phyloP scores from a whole-genome alignment of 1,140 invertebrate genomes.

The Drosophila elegans region DNA sequence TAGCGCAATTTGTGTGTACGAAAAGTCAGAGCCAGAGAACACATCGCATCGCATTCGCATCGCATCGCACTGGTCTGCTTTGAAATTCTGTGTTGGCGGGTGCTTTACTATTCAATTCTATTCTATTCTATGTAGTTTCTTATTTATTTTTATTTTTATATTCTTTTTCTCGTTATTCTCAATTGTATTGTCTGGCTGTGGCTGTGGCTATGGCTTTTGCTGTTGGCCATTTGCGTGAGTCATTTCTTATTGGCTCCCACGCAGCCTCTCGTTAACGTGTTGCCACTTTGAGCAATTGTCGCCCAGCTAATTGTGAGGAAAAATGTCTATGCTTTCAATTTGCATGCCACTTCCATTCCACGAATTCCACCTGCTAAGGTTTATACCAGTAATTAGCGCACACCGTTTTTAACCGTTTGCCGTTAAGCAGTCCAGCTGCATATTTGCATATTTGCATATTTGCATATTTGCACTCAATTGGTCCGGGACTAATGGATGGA shows the following conservation, averaged over 20 bases:
- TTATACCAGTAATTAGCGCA: slow-evolving; percentile 18
- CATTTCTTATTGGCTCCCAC: slow-evolving; percentile 30
- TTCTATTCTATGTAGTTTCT: slow-evolving; percentile 25
- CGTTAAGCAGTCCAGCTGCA: slow-evolving; percentile 31
- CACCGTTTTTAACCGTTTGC: slow-evolving; percentile 19
- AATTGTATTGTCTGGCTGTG: slow-evolving; percentile 12
- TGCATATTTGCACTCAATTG: slow-evolving; percentile 2
- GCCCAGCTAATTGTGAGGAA: slow-evolving; percentile 21
- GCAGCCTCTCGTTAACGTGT: slow-evolving; percentile 16
- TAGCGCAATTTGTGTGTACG: slow-evolving; percentile 67
- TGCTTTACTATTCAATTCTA: slow-evolving; percentile 28
- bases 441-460: slow-evolving; percentile 40
- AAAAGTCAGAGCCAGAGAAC: slow-evolving; percentile 32
- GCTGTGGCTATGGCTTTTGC: neutral
- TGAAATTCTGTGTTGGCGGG: slow-evolving; percentile 33
- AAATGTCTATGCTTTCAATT: slow-evolving; percentile 18
- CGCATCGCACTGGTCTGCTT: slow-evolving; percentile 17
- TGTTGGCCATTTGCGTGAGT: slow-evolving; percentile 16
- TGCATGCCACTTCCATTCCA: slow-evolving; percentile 11
- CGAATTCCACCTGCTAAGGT: neutral
- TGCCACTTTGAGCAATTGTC: slow-evolving; percentile 36
- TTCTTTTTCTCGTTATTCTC: neutral
- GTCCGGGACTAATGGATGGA: too few relatives aligned
- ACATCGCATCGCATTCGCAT: slow-evolving; percentile 11
- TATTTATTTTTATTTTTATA: slow-evolving; percentile 37